These are phyloP conservation scores for Falcaria lacertinaria DNA, from an alignment of 2,888 invertebrate genomes.

Conservation along the genomic window DNA sequence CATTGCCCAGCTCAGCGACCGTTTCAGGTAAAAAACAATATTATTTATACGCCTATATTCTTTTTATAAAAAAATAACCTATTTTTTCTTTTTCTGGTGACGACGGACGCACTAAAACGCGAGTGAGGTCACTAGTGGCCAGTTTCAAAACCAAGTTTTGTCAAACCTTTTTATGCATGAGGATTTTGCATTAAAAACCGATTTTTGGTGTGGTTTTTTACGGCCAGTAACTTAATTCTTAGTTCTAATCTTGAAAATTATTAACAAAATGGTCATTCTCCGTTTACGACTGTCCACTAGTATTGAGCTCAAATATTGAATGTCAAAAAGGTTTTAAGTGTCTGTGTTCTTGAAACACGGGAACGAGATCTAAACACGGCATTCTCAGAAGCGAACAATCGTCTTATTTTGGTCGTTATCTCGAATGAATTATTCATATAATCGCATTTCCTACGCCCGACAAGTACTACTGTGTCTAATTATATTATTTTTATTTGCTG, in stretches of 20 bases:
- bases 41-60: conserved; percentile 53
- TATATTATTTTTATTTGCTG: conserved; percentile 31
- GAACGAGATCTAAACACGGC: conserved; percentile 40
- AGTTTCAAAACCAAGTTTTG: conserved; percentile 32
- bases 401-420: conserved; percentile 66
- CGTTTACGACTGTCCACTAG: not conserved
- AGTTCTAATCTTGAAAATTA: not conserved
- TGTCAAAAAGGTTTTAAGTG: not conserved
- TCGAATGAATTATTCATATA: conserved; percentile 67
- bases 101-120: conserved; percentile 52
- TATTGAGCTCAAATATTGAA: conserved; percentile 4
- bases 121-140: conserved; percentile 43
- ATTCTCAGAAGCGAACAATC: conserved; percentile 65
- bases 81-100: conserved; percentile 44
- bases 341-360: conserved; percentile 14
- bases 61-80: conserved; percentile 40
- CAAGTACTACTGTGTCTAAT: conserved; percentile 45
- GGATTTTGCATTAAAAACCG: conserved; percentile 1
- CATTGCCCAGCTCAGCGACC: conserved; percentile 30
- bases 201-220: not conserved
- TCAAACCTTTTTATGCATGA: conserved; percentile 13
- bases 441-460: conserved; percentile 58
- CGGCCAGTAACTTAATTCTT: not conserved
- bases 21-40: conserved; percentile 40
- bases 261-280: not conserved